Base-by-base conservation (phyloP, 2,797 vertebrate genomes). In the Discoglossus pictus region DNA sequence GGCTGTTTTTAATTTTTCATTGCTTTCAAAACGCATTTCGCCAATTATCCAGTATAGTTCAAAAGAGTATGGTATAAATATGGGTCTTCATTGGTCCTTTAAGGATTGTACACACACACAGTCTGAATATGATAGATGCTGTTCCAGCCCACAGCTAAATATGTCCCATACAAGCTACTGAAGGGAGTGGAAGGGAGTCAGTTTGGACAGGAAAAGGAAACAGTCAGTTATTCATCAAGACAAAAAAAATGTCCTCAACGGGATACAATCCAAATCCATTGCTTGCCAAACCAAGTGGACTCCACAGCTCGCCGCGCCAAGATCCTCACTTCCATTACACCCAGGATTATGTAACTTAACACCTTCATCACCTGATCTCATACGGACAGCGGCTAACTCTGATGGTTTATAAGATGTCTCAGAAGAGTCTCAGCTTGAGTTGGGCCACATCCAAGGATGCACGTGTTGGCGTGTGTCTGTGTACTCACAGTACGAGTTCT, bases 241-340 rank as follows among this genome's bases (percentile, higher is more conserved):
- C 60, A 64, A 71, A 70, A 64, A 71, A 70, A 63, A 59, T 71
- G 53, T 71, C 51, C 46, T 58, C 36, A 71, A 61, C 51, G 68
- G 61, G 64, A 71, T 58, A 36, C 25, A 43, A 39, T 71, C 61
- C 68, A 71, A 36, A 21, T 51, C 52, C 3, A 11, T 39, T 17
- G 43, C 36, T 20, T 51, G 60, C 68, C 68, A 70, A 64, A 50
- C 20, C 23, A 27, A 24, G 60, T 64, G 61, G 68, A 42, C 68
- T 58, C 68, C 44, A 44, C 18, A 58, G 23, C 5, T 16, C 20
- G 21, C 15, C 3, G 34, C 59, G 60, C 68, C 68, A 71, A 59
- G 60, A 59, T 46, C 18, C 43, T 12, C 39, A 23, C 53, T 44
- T 64, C 46, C 23, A 31, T 31, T 31, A 4, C 27, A 31, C 27